These are phyloP conservation scores for Entomobrya proxima DNA, from an alignment of 2,888 invertebrate genomes.

Conservation along the genomic window DNA sequence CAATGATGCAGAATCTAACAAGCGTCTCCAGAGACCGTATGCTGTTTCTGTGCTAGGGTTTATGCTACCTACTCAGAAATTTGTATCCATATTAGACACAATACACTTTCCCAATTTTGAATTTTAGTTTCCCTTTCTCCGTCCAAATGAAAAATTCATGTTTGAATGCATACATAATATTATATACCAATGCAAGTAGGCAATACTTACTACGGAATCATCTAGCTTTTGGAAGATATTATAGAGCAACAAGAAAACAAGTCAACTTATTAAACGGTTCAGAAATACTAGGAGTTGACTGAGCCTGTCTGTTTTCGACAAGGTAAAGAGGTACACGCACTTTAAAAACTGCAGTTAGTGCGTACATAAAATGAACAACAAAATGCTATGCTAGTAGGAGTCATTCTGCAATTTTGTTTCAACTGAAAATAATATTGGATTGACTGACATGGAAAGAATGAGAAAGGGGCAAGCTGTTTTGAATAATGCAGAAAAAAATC, in stretches of 20 bases:
- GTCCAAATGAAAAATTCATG: conserved; percentile 32
- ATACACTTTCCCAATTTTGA: background rate
- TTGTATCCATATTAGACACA: conserved; percentile 16
- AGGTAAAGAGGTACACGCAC: background rate
- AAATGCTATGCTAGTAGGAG: background rate
- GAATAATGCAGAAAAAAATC: background rate
- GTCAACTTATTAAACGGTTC: conserved; percentile 21
- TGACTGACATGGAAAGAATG: conserved; percentile 29
- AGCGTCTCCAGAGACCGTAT: conserved; percentile 50
- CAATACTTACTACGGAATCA: too few species aligned
- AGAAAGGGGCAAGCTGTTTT: conserved; percentile 30
- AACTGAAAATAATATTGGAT: background rate
- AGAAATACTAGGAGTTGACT: conserved; percentile 9
- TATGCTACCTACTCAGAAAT: too few species aligned
- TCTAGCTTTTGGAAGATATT: background rate
- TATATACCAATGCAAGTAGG: background rate
- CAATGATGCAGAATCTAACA: conserved; percentile 53
- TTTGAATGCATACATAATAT: background rate
- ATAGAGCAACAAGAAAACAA: background rate
- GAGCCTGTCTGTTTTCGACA: conserved; percentile 38
- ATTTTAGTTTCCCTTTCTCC: conserved; percentile 12
- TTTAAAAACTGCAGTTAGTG: background rate
- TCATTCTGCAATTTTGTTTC: conserved; percentile 20
- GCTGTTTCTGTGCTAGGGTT: conserved; percentile 33
- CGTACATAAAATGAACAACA: background rate